Conservation (phyloP, 2,888 invertebrate genomes). For the Drosophila formosana region DNA sequence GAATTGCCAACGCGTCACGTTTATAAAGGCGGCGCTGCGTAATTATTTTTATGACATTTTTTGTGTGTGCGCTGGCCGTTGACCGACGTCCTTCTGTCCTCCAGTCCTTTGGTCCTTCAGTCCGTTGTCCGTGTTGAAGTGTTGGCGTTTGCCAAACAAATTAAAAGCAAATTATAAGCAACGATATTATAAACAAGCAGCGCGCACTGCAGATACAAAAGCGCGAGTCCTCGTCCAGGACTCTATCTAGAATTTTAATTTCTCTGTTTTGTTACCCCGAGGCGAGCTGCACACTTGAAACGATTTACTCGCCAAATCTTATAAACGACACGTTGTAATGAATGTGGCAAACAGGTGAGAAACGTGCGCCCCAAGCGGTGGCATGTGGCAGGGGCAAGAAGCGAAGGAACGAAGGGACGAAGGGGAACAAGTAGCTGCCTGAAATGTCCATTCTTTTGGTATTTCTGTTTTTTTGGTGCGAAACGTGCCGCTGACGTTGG, state of each 20-base stretch:
- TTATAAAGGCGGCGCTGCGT: constrained; percentile 65
- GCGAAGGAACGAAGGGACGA: too few relatives aligned
- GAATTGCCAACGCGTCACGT: constrained; percentile 62
- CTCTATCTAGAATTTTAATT: constrained; percentile 70
- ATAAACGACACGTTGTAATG: constrained; percentile 74
- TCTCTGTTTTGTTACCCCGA: constrained; percentile 54
- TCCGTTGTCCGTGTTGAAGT: constrained; percentile 67
- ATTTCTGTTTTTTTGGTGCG: constrained; percentile 41
- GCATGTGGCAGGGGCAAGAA: too few relatives aligned
- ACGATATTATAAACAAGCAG: constrained; percentile 60
- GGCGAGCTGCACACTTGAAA: constrained; percentile 63
- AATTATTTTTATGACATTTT: constrained; percentile 81
- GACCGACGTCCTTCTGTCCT: constrained; percentile 28
- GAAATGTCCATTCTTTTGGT: background rate
- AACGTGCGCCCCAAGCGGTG: constrained; percentile 56
- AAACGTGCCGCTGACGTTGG: constrained; percentile 73
- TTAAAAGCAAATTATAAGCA: constrained; percentile 80
- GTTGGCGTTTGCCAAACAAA: constrained; percentile 81
- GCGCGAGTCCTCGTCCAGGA: constrained; percentile 28
- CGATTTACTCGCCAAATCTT: constrained; percentile 77
- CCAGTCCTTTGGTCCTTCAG: constrained; percentile 2
- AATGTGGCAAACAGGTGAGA: constrained; percentile 77
- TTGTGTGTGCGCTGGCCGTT: constrained; percentile 5
- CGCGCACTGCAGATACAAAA: constrained; percentile 2
- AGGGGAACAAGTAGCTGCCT: background rate